Percentiles rank a stretch among this genome's conserved stretches.
These are phyloP conservation scores for Polyommatus iphigenia DNA, from an alignment of 2,888 invertebrate species.

Conservation along the genomic window DNA sequence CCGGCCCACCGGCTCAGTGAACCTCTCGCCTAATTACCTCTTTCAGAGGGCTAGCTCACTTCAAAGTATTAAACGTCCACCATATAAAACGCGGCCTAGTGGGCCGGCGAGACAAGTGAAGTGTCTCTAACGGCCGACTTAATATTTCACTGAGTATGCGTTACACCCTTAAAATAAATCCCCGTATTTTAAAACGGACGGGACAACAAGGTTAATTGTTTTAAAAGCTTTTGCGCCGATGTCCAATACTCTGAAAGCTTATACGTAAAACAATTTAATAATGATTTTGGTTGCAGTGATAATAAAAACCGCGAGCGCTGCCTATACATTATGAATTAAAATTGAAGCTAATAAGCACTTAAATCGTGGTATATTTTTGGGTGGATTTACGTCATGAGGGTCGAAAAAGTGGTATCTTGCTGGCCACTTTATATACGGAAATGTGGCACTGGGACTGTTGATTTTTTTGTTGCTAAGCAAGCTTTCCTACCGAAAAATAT, in stretches of 20 bases:
- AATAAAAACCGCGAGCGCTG: background rate
- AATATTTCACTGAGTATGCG: slow-evolving; percentile 29
- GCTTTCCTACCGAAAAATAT: too few relatives aligned
- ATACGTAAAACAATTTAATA: slow-evolving; percentile 35
- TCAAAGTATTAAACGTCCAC: slow-evolving; percentile 66
- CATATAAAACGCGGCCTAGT: slow-evolving; percentile 49
- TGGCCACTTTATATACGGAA: too few relatives aligned
- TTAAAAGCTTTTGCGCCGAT: slow-evolving; percentile 65
- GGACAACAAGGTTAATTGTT: slow-evolving; percentile 56
- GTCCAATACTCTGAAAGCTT: slow-evolving; percentile 47
- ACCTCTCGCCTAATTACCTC: slow-evolving; percentile 77
- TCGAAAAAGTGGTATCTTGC: too few relatives aligned
- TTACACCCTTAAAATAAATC: slow-evolving; percentile 28
- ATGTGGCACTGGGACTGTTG: too few relatives aligned
- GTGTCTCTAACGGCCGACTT: slow-evolving; percentile 20
- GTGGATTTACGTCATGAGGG: too few relatives aligned
- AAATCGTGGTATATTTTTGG: background rate
- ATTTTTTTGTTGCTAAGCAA: too few relatives aligned
- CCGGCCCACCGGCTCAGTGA: slow-evolving; percentile 62
- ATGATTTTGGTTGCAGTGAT: slow-evolving; percentile 19
- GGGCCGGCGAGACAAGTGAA: slow-evolving; percentile 32
- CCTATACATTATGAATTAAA: background rate
- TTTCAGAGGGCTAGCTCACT: slow-evolving; percentile 66
- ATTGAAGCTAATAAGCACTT: background rate
- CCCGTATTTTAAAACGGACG: slow-evolving; percentile 14